phyloP scores from a whole-genome alignment of 2,888 invertebrate species.

The Ophioninae sp. region DNA sequence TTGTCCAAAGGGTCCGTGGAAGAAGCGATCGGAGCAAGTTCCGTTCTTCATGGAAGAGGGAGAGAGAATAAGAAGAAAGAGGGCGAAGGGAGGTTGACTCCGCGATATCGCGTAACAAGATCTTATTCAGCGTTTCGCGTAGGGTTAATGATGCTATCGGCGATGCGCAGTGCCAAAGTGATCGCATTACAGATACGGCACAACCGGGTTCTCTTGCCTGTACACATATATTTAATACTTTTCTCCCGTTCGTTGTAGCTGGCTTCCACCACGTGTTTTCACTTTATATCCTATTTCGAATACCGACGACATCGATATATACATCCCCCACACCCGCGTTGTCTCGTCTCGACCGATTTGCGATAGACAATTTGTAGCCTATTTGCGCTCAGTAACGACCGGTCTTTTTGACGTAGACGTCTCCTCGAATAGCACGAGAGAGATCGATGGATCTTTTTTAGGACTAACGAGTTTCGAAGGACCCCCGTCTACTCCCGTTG shows the following conservation, averaged over 20 bases:
- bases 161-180: slow-evolving; percentile 79
- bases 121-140: slow-evolving; percentile 77
- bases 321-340: slow-evolving; percentile 11
- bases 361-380: not conserved
- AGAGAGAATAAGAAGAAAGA: slow-evolving; percentile 42
- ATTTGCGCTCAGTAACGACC: not conserved
- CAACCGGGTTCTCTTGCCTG: slow-evolving; percentile 65
- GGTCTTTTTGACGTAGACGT: not conserved
- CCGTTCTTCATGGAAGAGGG: slow-evolving; percentile 26
- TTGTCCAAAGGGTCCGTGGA: slow-evolving; percentile 17
- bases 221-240: slow-evolving; percentile 45
- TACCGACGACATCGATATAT: slow-evolving; percentile 27
- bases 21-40: slow-evolving; percentile 19
- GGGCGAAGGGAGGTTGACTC: slow-evolving; percentile 68
- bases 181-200: slow-evolving; percentile 78
- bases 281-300: slow-evolving; percentile 19
- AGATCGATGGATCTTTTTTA: not conserved
- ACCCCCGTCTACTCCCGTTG: slow-evolving; percentile 26
- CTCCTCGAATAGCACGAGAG: not conserved
- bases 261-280: slow-evolving; percentile 36
- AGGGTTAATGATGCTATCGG: slow-evolving; percentile 81
- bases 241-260: slow-evolving; percentile 9
- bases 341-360: not conserved
- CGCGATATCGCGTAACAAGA: slow-evolving; percentile 80
- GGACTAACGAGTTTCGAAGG: slow-evolving; percentile 45